Conservation (phyloP, 2,888 invertebrate genomes). For the Andrena minutula region DNA sequence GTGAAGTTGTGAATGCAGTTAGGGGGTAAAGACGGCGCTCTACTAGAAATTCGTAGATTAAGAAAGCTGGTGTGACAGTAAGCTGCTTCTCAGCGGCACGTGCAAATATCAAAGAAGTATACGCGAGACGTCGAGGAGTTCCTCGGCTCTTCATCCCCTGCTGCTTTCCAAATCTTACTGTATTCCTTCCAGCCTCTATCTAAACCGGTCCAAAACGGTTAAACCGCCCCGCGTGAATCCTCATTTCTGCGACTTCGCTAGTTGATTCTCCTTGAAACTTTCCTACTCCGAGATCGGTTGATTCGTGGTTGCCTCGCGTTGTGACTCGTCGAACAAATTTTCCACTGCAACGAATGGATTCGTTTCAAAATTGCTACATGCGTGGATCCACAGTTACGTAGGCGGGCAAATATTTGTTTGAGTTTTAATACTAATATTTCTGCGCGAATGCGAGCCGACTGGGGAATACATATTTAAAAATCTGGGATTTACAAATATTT, state of each 20-base stretch:
- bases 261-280: background rate
- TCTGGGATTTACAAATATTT: too few relatives aligned
- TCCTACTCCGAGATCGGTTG: background rate
- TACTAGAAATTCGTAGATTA: background rate
- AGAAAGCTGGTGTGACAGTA: too few relatives aligned
- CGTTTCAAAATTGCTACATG: background rate
- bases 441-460: too few relatives aligned
- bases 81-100: too few relatives aligned
- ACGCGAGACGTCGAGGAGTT: too few relatives aligned
- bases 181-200: background rate
- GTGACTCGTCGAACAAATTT: background rate
- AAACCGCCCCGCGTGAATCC: too few relatives aligned
- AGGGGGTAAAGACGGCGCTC: background rate
- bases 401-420: slow-evolving; percentile 8
- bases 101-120: too few relatives aligned
- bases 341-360: background rate
- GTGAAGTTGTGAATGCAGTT: background rate
- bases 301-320: background rate
- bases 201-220: too few relatives aligned
- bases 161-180: too few relatives aligned
- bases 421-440: slow-evolving; percentile 1
- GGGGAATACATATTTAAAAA: too few relatives aligned
- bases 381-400: background rate
- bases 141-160: too few relatives aligned
- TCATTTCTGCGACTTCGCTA: background rate